A percentile compares a stretch with the other conserved stretches of the same genome.
phyloP scores from a whole-genome alignment of 2,888 invertebrate genomes.

The Arctia plantaginis region DNA sequence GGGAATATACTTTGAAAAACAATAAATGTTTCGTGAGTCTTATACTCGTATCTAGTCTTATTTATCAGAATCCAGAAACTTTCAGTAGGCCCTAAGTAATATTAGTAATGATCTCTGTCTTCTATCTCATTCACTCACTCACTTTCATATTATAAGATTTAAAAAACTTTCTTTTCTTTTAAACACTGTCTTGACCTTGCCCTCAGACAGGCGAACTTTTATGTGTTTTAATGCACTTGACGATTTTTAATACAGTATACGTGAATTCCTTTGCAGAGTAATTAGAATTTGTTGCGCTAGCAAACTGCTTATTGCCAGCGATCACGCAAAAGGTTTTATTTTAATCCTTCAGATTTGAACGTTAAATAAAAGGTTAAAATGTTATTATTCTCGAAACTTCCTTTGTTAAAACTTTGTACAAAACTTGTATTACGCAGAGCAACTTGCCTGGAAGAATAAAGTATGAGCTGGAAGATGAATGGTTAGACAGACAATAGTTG shows the following conservation, averaged over 20 bases:
- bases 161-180: too few species aligned
- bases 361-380: background rate
- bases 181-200: background rate
- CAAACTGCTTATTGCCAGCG: background rate
- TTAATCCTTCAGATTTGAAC: background rate
- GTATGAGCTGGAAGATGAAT: background rate
- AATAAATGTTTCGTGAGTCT: too few species aligned
- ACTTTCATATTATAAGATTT: too few species aligned
- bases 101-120: too few species aligned
- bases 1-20: too few species aligned
- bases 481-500: background rate
- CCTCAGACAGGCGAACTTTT: background rate
- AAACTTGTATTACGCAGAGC: background rate
- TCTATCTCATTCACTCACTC: too few species aligned
- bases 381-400: background rate
- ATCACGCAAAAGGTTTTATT: background rate
- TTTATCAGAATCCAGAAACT: too few species aligned
- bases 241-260: constrained; percentile 11
- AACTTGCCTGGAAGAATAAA: background rate
- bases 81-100: too few species aligned
- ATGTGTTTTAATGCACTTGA: background rate
- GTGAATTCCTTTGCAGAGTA: constrained; percentile 8
- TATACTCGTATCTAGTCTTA: too few species aligned
- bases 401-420: background rate
- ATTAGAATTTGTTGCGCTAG: constrained; percentile 9